Evolutionary conservation across 1,140 invertebrate species (phyloP).

Genomic region (Heliothis virescens): DNA sequence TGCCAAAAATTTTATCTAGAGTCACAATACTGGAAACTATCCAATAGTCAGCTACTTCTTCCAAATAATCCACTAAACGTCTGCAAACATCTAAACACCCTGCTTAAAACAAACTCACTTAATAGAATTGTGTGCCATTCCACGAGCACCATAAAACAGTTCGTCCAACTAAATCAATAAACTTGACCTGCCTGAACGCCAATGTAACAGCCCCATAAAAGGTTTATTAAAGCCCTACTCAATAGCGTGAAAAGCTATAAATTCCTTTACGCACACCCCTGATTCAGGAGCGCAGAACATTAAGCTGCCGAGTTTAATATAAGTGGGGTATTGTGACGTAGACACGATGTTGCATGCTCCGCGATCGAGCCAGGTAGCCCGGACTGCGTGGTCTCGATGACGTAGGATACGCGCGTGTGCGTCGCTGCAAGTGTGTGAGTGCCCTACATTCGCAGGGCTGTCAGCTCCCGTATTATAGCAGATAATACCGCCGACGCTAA

Average conservation of each 20-base stretch:
- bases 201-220: conserved; percentile 42
- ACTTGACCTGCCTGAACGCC: conserved; percentile 47
- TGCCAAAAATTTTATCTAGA: not conserved
- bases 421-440: conserved; percentile 58
- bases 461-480: conserved; percentile 51
- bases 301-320: conserved; percentile 58
- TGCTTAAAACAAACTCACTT: not conserved
- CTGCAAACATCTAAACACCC: not conserved
- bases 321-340: conserved; percentile 46
- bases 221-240: conserved; percentile 42
- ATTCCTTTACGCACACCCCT: conserved; percentile 53
- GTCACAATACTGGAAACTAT: not conserved
- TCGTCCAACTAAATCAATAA: conserved; percentile 35
- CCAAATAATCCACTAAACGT: conserved; percentile 1
- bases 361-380: conserved; percentile 54
- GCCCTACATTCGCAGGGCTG: conserved; percentile 67
- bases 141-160: conserved; percentile 22
- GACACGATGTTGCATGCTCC: conserved; percentile 32
- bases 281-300: conserved; percentile 46
- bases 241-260: conserved; percentile 50
- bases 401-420: conserved; percentile 52
- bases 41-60: not conserved
- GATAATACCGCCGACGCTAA: conserved; percentile 53
- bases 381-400: conserved; percentile 51
- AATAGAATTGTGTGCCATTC: not conserved